Percentiles rank a stretch among this genome's conserved stretches.
phyloP scores from a whole-genome alignment of 1,140 invertebrate species.

The Medauroidea extradentata region DNA sequence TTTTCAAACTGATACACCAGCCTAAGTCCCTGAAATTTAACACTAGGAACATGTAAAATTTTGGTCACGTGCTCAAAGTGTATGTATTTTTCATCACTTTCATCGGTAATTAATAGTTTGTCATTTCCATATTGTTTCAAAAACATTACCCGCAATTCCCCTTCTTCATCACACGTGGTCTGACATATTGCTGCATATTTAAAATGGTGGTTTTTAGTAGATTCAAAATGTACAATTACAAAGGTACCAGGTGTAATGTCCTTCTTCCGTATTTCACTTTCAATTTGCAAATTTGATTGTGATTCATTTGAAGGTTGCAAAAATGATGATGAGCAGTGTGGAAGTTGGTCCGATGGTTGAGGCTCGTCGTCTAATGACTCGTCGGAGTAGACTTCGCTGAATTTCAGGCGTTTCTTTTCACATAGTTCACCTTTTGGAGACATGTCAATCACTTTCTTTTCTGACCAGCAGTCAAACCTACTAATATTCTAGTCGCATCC shows the following conservation, averaged over 20 bases:
- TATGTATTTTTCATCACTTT: slow-evolving; percentile 5
- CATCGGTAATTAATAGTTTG: background rate
- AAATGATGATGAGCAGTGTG: background rate
- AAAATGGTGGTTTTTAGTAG: background rate
- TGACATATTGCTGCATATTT: slow-evolving; percentile 2
- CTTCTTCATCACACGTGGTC: background rate
- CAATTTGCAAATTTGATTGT: background rate
- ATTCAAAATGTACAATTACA: background rate
- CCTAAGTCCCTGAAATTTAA: background rate
- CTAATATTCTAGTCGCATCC: background rate
- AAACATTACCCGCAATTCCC: background rate
- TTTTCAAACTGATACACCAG: background rate
- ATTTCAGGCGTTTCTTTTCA: background rate
- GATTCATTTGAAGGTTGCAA: background rate
- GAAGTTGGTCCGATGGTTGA: background rate
- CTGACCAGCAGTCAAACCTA: background rate
- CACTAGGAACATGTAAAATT: background rate
- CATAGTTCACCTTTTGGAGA: background rate
- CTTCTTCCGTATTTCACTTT: background rate
- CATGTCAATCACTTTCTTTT: background rate
- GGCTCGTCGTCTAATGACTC: background rate
- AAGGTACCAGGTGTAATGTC: background rate
- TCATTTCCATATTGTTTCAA: slow-evolving; percentile 1
- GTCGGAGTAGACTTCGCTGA: background rate
- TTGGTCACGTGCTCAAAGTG: background rate